Conservation (phyloP, 2,113 vertebrate genomes). For the Poicephalus meyeri region DNA sequence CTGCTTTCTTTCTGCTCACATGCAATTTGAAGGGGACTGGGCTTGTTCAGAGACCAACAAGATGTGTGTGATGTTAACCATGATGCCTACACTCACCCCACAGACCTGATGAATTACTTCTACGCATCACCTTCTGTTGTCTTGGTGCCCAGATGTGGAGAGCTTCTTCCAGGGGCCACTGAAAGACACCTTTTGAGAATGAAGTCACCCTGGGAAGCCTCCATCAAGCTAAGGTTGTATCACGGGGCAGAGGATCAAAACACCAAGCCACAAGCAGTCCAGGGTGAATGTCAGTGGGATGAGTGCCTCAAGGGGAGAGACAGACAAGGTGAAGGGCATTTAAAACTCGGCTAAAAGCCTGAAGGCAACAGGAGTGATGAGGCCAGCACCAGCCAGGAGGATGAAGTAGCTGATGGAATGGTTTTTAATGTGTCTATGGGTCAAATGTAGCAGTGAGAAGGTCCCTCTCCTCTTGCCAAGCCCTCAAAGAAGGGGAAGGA, state of each 20-base stretch:
- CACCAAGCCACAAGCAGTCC: not conserved
- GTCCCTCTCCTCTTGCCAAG: not conserved
- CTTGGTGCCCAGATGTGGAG: not conserved
- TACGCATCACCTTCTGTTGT: not conserved
- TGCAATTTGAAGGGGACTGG: not conserved
- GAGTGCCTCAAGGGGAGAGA: not conserved
- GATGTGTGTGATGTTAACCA: fast-evolving
- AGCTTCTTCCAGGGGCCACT: not conserved
- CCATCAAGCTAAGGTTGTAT: fast-evolving
- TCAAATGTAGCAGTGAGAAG: not conserved
- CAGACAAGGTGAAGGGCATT: not conserved
- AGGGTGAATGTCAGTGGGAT: not conserved
- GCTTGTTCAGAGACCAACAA: not conserved
- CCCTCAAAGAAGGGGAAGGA: not conserved
- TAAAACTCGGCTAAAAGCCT: not conserved
- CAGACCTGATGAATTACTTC: fast-evolving
- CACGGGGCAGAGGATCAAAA: not conserved
- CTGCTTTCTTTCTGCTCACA: not conserved
- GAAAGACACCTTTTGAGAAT: not conserved
- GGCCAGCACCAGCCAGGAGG: not conserved
- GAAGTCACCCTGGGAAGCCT: not conserved
- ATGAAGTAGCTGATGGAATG: not conserved
- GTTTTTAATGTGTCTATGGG: not conserved
- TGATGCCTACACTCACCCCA: fast-evolving
- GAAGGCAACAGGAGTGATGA: not conserved